phyloP scores from a whole-genome alignment of 2,113 vertebrate species.

The Halcyon senegalensis region DNA sequence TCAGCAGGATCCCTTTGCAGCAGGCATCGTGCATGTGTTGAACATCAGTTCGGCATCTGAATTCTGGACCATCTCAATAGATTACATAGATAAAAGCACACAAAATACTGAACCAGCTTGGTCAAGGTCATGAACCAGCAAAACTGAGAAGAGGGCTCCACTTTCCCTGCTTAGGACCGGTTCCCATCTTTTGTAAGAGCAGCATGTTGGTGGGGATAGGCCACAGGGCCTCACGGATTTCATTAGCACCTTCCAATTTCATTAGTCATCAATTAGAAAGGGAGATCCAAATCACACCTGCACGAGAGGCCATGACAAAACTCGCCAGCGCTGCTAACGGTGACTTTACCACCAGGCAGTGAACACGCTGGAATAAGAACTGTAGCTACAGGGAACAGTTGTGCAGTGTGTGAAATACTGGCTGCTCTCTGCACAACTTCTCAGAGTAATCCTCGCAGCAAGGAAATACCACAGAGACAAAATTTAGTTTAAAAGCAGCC shows the following conservation, averaged over 20 bases:
- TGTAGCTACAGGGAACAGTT: neutral
- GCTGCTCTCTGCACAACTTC: neutral
- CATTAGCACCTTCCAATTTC: slow-evolving; percentile 59
- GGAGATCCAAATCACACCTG: slow-evolving; percentile 33
- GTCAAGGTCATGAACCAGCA: neutral
- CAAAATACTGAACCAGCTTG: neutral
- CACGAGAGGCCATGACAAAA: slow-evolving; percentile 32
- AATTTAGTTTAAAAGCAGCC: neutral
- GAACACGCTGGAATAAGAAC: neutral
- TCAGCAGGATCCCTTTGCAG: neutral
- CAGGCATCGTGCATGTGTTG: neutral
- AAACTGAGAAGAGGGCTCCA: neutral
- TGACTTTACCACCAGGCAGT: neutral
- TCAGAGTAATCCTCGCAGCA: neutral
- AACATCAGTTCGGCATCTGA: neutral
- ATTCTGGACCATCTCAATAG: neutral
- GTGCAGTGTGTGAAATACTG: neutral
- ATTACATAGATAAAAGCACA: neutral
- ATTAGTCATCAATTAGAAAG: slow-evolving; percentile 62
- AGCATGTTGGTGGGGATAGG: neutral
- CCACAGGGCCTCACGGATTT: neutral
- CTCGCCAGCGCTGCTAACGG: neutral
- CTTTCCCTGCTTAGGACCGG: neutral
- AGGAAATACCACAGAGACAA: neutral
- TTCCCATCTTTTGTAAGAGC: neutral